Evolutionary conservation across 2,797 vertebrate genomes (phyloP).

Genomic region (Coluber constrictor): DNA sequence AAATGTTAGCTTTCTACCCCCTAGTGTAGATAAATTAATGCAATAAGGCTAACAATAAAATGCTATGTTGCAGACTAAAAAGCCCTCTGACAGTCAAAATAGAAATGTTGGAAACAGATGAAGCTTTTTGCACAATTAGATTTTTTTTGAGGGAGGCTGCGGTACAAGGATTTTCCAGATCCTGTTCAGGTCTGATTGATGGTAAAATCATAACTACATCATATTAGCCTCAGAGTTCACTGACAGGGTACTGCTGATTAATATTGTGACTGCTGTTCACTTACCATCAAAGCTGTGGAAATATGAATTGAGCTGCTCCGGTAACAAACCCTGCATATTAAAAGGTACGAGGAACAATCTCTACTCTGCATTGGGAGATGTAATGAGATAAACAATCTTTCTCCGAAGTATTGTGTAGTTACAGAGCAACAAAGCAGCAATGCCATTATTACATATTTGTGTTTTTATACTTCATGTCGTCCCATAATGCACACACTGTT

Average conservation of each 20-base stretch:
- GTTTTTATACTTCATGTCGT: slow-evolving; percentile 38
- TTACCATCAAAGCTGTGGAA: slow-evolving; percentile 80
- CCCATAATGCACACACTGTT: slow-evolving; percentile 27
- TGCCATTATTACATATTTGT: slow-evolving; percentile 39
- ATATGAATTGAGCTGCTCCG: slow-evolving; percentile 76
- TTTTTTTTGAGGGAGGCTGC: slow-evolving; percentile 87
- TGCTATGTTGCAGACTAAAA: slow-evolving; percentile 78
- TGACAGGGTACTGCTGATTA: slow-evolving; percentile 90
- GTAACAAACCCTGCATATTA: slow-evolving; percentile 78
- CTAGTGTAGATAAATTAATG: slow-evolving; percentile 78
- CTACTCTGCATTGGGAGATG: slow-evolving; percentile 54
- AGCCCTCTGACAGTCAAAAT: slow-evolving; percentile 82
- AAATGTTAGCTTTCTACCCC: slow-evolving; percentile 66
- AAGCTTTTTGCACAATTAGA: slow-evolving; percentile 96
- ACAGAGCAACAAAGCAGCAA: slow-evolving; percentile 45
- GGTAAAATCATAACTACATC: slow-evolving; percentile 96
- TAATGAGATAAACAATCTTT: slow-evolving; percentile 68
- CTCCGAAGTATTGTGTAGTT: slow-evolving; percentile 60
- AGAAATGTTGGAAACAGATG: slow-evolving; percentile 96
- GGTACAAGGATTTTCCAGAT: slow-evolving; percentile 88
- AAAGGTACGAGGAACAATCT: slow-evolving; percentile 66
- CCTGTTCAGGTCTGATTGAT: slow-evolving; percentile 88
- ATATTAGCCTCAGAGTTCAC: slow-evolving; percentile 97
- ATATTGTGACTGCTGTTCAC: slow-evolving; percentile 89
- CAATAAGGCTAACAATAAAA: slow-evolving; percentile 87